Percentiles rank a stretch among this genome's conserved stretches.
These are phyloP conservation scores for Meriones unguiculatus DNA, from an alignment of 2,113 vertebrate species.

Conservation along the genomic window DNA sequence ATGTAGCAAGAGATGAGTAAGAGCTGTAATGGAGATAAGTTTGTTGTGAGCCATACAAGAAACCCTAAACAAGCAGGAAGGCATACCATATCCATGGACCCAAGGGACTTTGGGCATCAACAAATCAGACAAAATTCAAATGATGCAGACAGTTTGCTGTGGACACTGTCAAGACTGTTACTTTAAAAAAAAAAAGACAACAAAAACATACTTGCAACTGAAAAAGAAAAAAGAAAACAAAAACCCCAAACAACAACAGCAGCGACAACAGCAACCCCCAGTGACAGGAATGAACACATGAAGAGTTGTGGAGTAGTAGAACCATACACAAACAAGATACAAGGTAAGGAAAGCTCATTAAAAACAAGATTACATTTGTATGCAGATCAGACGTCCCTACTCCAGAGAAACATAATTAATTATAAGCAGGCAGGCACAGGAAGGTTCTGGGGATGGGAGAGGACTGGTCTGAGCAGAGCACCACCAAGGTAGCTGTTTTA, in stretches of 20 bases:
- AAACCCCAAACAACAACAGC: neutral
- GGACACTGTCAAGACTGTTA: neutral
- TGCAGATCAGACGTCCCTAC: neutral
- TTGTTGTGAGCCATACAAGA: neutral
- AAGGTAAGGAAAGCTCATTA: neutral
- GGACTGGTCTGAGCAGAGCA: neutral
- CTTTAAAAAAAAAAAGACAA: neutral
- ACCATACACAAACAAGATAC: neutral
- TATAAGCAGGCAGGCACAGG: conserved; percentile 8
- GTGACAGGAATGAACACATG: neutral
- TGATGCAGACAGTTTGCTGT: conserved; percentile 8
- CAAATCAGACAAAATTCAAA: conserved; percentile 33
- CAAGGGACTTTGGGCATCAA: neutral
- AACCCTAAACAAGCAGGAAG: neutral
- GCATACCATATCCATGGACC: neutral
- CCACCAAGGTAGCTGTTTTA: neutral
- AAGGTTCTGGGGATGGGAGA: neutral
- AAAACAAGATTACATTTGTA: neutral
- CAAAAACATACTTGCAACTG: neutral
- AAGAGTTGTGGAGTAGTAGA: neutral
- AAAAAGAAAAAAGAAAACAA: neutral
- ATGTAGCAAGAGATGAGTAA: neutral
- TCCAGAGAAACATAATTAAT: neutral
- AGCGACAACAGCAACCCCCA: neutral
- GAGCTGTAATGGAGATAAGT: neutral